phyloP scores from a whole-genome alignment of 2,113 vertebrate species.

The Pholis gunnellus region DNA sequence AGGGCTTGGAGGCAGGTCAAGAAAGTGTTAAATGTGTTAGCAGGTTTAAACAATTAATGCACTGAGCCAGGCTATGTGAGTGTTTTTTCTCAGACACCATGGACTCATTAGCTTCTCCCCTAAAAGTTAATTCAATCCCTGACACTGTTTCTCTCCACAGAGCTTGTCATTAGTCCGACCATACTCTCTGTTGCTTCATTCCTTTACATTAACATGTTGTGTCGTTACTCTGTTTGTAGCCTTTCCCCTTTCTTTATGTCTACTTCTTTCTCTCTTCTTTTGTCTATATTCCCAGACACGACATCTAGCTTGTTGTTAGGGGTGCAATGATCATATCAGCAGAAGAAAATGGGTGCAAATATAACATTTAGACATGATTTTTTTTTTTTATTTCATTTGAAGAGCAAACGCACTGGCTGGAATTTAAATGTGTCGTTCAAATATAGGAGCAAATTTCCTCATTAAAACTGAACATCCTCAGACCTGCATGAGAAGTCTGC shows the following conservation, averaged over 20 bases:
- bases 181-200: conserved; percentile 22
- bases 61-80: conserved; percentile 35
- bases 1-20: conserved; percentile 25
- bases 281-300: not conserved
- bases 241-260: not conserved
- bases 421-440: conserved; percentile 1
- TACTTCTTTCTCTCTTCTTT: not conserved
- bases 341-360: not conserved
- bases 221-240: conserved; percentile 12
- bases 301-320: not conserved
- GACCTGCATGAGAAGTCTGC: not conserved
- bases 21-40: conserved; percentile 51
- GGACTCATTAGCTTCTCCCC: conserved; percentile 59
- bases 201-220: conserved; percentile 8
- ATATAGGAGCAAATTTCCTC: not conserved
- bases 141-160: conserved; percentile 35
- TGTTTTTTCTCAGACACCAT: conserved; percentile 46
- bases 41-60: conserved; percentile 67
- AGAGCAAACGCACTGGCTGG: not conserved
- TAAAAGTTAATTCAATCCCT: conserved; percentile 57
- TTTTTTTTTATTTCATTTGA: not conserved
- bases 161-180: conserved; percentile 46
- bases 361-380: too few species aligned
- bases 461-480: conserved; percentile 25
- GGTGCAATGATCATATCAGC: not conserved